These are phyloP conservation scores for Takifugu bimaculatus DNA, from an alignment of 2,113 vertebrate species.

Conservation along the genomic window DNA sequence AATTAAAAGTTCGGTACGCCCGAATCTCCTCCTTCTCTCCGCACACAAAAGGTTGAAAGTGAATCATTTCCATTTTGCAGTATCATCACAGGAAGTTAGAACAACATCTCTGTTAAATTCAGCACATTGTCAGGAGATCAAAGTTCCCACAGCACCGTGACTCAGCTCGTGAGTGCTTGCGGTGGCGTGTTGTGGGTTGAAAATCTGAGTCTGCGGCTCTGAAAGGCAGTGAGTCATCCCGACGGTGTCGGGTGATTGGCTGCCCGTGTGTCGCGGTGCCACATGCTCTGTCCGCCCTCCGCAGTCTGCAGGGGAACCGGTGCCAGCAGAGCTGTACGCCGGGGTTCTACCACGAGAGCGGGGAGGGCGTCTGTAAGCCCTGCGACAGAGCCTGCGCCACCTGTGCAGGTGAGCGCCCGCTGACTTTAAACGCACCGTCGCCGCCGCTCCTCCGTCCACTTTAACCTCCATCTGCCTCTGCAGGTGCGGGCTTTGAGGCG, in stretches of 20 bases:
- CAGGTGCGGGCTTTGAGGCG: slow-evolving; percentile 83
- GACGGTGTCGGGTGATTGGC: slow-evolving; percentile 43
- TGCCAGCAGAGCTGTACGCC: slow-evolving; percentile 81
- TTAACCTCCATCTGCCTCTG: slow-evolving; percentile 1
- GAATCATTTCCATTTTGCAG: slow-evolving; percentile 12
- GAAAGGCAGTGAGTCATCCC: slow-evolving; percentile 49
- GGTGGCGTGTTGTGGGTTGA: slow-evolving; percentile 51
- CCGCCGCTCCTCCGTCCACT: not conserved
- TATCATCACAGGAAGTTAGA: slow-evolving; percentile 13
- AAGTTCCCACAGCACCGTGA: slow-evolving; percentile 32
- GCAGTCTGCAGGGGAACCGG: slow-evolving; percentile 83
- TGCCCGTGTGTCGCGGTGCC: slow-evolving; percentile 43
- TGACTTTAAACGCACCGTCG: not conserved
- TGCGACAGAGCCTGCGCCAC: slow-evolving; percentile 87
- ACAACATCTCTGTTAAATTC: slow-evolving; percentile 18
- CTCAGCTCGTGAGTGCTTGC: slow-evolving; percentile 37
- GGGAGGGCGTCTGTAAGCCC: slow-evolving; percentile 78
- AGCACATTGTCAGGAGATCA: slow-evolving; percentile 20
- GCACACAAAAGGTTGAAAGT: not conserved
- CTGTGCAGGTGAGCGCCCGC: slow-evolving; percentile 82
- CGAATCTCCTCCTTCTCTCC: not conserved
- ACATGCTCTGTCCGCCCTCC: slow-evolving; percentile 47
- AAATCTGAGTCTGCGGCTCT: slow-evolving; percentile 22
- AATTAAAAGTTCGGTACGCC: slow-evolving; percentile 9
- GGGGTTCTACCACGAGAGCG: slow-evolving; percentile 78